Evolutionary conservation across 1,140 invertebrate genomes (phyloP).

Genomic region (Octopus sinensis): DNA sequence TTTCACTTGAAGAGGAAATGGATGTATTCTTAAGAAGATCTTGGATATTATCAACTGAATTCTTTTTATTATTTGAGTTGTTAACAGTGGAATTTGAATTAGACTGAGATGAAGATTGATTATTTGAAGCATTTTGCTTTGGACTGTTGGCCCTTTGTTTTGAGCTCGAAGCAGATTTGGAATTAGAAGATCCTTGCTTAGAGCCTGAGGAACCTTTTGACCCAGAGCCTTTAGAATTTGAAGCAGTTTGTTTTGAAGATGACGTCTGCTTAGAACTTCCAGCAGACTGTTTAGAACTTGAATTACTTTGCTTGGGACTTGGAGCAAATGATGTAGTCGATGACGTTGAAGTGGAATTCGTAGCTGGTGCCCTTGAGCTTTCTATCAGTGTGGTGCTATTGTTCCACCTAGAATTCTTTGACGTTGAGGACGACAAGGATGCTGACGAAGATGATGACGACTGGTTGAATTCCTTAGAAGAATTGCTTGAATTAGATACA

Average conservation of each 20-base stretch:
- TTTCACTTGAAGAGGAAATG: neutral
- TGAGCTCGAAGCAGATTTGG: neutral
- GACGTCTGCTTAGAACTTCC: neutral
- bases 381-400: neutral
- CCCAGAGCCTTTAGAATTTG: neutral
- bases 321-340: slow-evolving; percentile 10
- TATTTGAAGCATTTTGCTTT: neutral
- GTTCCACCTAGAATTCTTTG: slow-evolving; percentile 9
- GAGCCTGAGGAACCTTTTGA: neutral
- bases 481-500: neutral
- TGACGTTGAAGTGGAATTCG: neutral
- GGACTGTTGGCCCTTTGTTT: neutral
- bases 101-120: neutral
- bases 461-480: neutral
- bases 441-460: slow-evolving; percentile 11
- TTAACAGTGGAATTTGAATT: neutral
- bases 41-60: neutral
- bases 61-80: neutral
- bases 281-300: slow-evolving; percentile 8
- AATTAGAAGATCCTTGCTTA: neutral
- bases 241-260: neutral
- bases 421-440: slow-evolving; percentile 11
- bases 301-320: neutral
- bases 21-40: neutral
- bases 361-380: neutral